These are phyloP conservation scores for Eumacrocentrus americanus DNA, from an alignment of 2,888 invertebrate genomes.

Conservation along the genomic window DNA sequence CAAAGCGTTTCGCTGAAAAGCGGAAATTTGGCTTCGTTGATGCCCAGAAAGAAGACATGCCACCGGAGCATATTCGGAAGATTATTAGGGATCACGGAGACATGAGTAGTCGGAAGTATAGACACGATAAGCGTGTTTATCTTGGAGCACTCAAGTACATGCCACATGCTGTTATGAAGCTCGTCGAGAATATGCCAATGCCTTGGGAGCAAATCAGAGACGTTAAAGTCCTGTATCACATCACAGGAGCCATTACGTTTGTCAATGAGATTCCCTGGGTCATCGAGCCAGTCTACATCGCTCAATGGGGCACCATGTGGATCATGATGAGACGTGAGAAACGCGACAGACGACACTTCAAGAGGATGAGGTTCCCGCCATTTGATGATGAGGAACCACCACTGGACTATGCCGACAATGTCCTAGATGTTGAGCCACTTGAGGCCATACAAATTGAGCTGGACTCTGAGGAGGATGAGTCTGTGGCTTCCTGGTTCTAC, in stretches of 20 bases:
- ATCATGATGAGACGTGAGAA: slow-evolving; percentile 99
- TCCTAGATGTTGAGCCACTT: slow-evolving; percentile 97
- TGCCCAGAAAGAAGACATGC: slow-evolving; percentile 99
- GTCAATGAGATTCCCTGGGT: slow-evolving; percentile 99
- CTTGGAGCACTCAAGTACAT: slow-evolving; percentile 97
- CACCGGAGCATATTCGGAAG: slow-evolving; percentile 98
- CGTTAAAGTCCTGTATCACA: slow-evolving; percentile 94
- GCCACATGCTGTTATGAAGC: slow-evolving; percentile 99
- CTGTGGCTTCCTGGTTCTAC: slow-evolving; percentile 97
- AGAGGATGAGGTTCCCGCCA: slow-evolving; percentile 99
- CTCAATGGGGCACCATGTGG: slow-evolving; percentile 99
- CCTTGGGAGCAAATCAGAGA: slow-evolving; percentile 99
- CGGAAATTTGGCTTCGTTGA: slow-evolving; percentile 98
- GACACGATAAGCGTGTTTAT: slow-evolving; percentile 98
- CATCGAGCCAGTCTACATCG: slow-evolving; percentile 98
- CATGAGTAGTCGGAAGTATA: slow-evolving; percentile 98
- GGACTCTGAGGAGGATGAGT: slow-evolving; percentile 91
- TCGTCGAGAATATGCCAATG: slow-evolving; percentile 99
- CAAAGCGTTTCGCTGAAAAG: slow-evolving; percentile 98
- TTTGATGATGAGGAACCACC: slow-evolving; percentile 99
- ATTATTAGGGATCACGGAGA: slow-evolving; percentile 99
- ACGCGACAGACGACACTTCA: slow-evolving; percentile 97
- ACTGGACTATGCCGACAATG: slow-evolving; percentile 98
- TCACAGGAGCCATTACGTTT: slow-evolving; percentile 99
- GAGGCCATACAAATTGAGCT: slow-evolving; percentile 99